Conservation (phyloP, 2,888 invertebrate genomes). For the Oscheius sp. region DNA sequence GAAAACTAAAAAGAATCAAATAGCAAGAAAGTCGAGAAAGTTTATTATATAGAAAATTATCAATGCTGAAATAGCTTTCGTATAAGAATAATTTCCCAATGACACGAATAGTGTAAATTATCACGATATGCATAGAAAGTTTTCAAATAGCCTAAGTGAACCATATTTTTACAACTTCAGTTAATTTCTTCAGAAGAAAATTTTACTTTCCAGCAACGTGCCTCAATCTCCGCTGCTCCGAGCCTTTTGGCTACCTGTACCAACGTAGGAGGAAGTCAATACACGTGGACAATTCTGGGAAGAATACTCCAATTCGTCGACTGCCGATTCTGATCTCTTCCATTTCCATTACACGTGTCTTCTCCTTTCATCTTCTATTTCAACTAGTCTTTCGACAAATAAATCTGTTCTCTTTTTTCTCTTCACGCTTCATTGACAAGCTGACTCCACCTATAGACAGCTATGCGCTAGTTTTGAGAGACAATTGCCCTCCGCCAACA, state of each 20-base stretch:
- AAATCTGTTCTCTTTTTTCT: background rate
- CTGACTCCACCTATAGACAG: no score
- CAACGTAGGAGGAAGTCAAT: conserved; percentile 69
- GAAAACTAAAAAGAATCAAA: no score
- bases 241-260: conserved; percentile 68
- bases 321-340: conserved; percentile 58
- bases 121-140: no score
- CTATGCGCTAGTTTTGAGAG: background rate
- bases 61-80: no score
- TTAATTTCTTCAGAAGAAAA: no score
- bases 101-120: no score
- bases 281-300: conserved; percentile 69
- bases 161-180: no score
- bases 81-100: no score
- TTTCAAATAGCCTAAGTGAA: no score
- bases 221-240: conserved; percentile 67
- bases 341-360: background rate
- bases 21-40: no score
- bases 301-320: conserved; percentile 69
- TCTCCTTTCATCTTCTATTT: background rate
- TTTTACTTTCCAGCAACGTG: no score
- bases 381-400: background rate
- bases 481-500: background rate
- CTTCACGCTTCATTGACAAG: conserved; percentile 13
- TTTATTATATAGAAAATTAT: no score